phyloP scores from a whole-genome alignment of 2,113 vertebrate genomes.

The Sceloporus undulatus region DNA sequence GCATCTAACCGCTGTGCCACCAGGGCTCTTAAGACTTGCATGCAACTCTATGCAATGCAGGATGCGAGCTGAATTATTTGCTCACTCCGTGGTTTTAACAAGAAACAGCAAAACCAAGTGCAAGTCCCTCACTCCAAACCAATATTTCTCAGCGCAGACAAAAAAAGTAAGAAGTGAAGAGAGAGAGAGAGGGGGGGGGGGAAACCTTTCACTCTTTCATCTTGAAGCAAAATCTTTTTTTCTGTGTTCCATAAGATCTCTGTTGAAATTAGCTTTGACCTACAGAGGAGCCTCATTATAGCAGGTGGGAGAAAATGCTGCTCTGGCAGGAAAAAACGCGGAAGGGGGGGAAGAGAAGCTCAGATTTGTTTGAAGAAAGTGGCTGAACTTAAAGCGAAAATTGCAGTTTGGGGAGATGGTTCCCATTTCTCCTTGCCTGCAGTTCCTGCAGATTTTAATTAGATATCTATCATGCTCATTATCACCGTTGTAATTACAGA shows the following conservation, averaged over 20 bases:
- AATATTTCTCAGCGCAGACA: background rate
- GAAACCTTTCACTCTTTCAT: constrained; percentile 21
- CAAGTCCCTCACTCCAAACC: background rate
- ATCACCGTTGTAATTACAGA: constrained; percentile 60
- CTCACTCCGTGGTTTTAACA: background rate
- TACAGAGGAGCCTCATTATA: constrained; percentile 36
- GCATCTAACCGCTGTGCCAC: no score
- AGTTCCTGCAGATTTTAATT: constrained; percentile 68
- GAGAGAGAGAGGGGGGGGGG: background rate
- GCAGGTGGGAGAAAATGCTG: constrained; percentile 34
- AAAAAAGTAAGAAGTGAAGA: background rate
- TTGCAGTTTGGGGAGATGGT: constrained; percentile 43
- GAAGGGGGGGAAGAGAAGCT: background rate
- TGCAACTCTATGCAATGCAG: no score
- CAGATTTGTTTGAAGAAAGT: constrained; percentile 40
- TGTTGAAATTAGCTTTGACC: constrained; percentile 50
- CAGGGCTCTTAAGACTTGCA: no score
- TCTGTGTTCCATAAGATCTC: constrained; percentile 17
- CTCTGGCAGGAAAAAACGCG: constrained; percentile 33
- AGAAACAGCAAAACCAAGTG: background rate
- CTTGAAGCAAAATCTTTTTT: constrained; percentile 26
- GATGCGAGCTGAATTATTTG: no score
- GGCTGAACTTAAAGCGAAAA: constrained; percentile 36
- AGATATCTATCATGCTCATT: constrained; percentile 65
- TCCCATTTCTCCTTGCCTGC: constrained; percentile 56